A percentile compares a stretch with the other conserved stretches of the same genome.
Conservation (phyloP, 1,140 invertebrate species). For the Scylla paramamosain region DNA sequence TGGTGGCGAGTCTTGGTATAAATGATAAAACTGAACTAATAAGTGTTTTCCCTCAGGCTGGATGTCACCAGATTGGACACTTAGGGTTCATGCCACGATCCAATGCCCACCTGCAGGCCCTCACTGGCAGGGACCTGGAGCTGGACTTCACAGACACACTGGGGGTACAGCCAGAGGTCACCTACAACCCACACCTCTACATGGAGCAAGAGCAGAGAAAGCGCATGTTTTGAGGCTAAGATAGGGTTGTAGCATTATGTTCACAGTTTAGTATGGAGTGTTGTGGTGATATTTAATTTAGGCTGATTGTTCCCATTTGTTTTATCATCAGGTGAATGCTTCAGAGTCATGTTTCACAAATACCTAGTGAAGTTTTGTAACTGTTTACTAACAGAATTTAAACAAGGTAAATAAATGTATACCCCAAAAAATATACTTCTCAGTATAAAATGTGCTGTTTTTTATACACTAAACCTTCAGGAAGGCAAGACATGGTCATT, state of each 20-base stretch:
- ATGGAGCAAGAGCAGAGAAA: constrained; percentile 70
- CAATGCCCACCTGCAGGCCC: constrained; percentile 58
- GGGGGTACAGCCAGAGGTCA: constrained; percentile 39
- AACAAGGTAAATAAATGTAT: no score
- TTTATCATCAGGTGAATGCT: no score
- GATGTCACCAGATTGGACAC: constrained; percentile 65
- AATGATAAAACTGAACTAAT: no score
- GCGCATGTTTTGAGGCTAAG: background rate
- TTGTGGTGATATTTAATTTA: no score
- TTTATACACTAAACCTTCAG: background rate
- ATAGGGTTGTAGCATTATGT: no score
- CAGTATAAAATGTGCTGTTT: background rate
- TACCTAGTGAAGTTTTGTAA: no score
- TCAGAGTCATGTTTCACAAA: no score
- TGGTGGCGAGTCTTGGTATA: no score
- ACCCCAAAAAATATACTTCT: background rate
- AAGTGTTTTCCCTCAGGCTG: constrained; percentile 44
- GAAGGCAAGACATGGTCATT: background rate
- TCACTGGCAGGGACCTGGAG: constrained; percentile 67
- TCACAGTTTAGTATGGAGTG: no score
- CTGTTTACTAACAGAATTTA: no score
- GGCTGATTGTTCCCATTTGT: no score
- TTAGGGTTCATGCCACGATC: constrained; percentile 57
- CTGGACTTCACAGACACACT: constrained; percentile 67
- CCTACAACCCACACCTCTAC: constrained; percentile 45